A percentile compares a stretch with the other conserved stretches of the same genome.
Evolutionary conservation across 2,888 invertebrate genomes (phyloP).

Genomic region (Galerucella calmariensis): DNA sequence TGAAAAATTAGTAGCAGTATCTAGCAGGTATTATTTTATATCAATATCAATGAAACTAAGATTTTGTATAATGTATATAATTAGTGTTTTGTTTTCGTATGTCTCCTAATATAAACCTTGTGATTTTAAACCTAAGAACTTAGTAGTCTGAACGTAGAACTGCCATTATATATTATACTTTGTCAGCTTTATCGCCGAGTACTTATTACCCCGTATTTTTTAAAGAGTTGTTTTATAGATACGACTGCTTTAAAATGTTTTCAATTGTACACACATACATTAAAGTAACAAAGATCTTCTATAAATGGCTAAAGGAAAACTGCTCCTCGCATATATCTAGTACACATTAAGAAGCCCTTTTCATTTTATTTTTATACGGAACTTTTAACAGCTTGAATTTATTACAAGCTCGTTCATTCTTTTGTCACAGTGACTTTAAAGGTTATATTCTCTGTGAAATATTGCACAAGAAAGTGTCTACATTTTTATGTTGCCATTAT

Average conservation of each 20-base stretch:
- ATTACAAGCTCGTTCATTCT: conserved; percentile 40
- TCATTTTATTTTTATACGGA: conserved; percentile 46
- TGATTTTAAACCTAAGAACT: conserved; percentile 35
- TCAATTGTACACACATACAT: conserved; percentile 53
- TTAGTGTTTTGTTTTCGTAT: neutral
- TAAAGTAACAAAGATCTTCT: conserved; percentile 52
- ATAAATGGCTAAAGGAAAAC: conserved; percentile 51
- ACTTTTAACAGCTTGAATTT: conserved; percentile 47
- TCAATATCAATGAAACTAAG: too few species aligned
- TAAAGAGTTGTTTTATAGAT: conserved; percentile 50
- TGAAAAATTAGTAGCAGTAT: too few species aligned
- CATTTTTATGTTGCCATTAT: conserved; percentile 34
- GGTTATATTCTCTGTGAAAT: conserved; percentile 33
- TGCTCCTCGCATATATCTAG: conserved; percentile 52
- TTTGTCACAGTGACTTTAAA: conserved; percentile 41
- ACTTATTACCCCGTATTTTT: conserved; percentile 48
- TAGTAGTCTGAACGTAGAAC: conserved; percentile 41
- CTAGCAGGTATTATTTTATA: too few species aligned
- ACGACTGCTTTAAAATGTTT: conserved; percentile 52
- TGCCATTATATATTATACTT: conserved; percentile 27
- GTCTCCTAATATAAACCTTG: conserved; percentile 21
- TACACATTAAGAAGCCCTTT: conserved; percentile 45
- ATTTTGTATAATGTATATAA: neutral
- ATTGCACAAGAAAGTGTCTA: conserved; percentile 37
- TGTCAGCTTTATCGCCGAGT: conserved; percentile 47